Base-by-base conservation (phyloP, 2,113 vertebrate species). In the Trochalopteron elliotii region DNA sequence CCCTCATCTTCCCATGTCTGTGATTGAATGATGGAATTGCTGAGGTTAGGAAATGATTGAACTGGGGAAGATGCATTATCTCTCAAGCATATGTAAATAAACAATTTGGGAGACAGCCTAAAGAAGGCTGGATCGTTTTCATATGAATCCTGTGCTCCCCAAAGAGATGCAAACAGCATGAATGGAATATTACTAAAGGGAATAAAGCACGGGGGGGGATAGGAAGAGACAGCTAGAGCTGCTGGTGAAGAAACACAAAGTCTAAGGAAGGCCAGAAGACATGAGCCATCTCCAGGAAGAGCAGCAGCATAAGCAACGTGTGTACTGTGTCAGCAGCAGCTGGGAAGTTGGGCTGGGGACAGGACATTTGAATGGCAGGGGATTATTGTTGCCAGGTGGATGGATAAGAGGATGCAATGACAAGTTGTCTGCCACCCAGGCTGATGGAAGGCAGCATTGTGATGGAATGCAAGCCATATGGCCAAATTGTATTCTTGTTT, bases 391-490 rank as follows among this genome's bases (percentile, higher is more conserved):
- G 76, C 74, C 83, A 78, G 35, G 44, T 30, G 23, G 76, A 83
- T 67, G 83, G 83, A 92, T 39, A 70, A 67, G 33, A 55, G 42
- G 52, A 78, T 42, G 39, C 22, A 87, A 23, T 76, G 61, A 84
- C 47, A 83, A 77, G 33, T 39, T 80, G 15, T 69, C 71, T 90
- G 30, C 15, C 42, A 63, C 33, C 30, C 47, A 63, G 33, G 27
- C 33, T 92, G 89, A 80, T 16, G 0, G 7, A 83, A 86, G 55
- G 20, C n/a, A 92, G 31, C 12, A 3, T 18, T 47, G 42, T 25
- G 72, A 70, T 63, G 72, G 70, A 90, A 90, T 31, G 39, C 20
- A 83, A 81, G 45, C 85, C 94, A 90, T 90, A 84, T 84, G 83
- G 89, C n/a, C 40, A 89, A 71, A 50, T 3, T 33, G 22, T 33